Evolutionary conservation across 1,140 invertebrate species (phyloP).

Genomic region (Plectus sambesii): DNA sequence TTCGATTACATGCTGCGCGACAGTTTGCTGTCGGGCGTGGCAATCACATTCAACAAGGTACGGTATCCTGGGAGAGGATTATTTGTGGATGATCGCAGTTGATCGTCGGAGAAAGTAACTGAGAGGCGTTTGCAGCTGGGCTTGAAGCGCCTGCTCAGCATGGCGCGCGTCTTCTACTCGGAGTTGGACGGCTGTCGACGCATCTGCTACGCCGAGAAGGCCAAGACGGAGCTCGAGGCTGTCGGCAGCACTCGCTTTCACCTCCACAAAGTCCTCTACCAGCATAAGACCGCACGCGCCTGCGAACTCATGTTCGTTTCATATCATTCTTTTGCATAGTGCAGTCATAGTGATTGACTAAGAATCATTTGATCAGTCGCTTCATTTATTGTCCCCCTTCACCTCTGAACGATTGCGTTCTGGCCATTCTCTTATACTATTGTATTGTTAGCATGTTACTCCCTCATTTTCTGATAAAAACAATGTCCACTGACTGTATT

Average conservation of each 20-base stretch:
- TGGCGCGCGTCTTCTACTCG: slow-evolving; percentile 44
- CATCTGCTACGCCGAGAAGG: slow-evolving; percentile 50
- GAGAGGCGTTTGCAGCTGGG: slow-evolving; percentile 6
- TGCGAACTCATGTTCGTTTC: slow-evolving; percentile 5
- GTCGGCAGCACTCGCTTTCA: slow-evolving; percentile 40
- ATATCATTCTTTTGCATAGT: slow-evolving; percentile 2
- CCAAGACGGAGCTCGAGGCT: slow-evolving; percentile 46
- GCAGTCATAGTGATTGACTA: slow-evolving; percentile 1
- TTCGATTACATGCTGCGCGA: slow-evolving; percentile 61
- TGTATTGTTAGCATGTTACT: too few relatives aligned
- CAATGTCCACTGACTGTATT: too few relatives aligned
- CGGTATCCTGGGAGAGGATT: neutral
- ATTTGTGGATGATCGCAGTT: slow-evolving; percentile 1
- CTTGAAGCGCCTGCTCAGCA: slow-evolving; percentile 46
- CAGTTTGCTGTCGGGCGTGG: slow-evolving; percentile 50
- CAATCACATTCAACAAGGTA: slow-evolving; percentile 49
- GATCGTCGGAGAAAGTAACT: slow-evolving; percentile 12
- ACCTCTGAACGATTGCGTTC: too few relatives aligned
- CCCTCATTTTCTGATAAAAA: too few relatives aligned
- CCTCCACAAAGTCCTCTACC: neutral
- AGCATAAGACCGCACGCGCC: slow-evolving; percentile 1
- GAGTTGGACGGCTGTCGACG: slow-evolving; percentile 33
- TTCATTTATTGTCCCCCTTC: too few relatives aligned
- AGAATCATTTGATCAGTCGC: too few relatives aligned
- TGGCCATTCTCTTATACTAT: too few relatives aligned